Conservation (phyloP, 2,888 invertebrate species). For the Heliconius aoede region DNA sequence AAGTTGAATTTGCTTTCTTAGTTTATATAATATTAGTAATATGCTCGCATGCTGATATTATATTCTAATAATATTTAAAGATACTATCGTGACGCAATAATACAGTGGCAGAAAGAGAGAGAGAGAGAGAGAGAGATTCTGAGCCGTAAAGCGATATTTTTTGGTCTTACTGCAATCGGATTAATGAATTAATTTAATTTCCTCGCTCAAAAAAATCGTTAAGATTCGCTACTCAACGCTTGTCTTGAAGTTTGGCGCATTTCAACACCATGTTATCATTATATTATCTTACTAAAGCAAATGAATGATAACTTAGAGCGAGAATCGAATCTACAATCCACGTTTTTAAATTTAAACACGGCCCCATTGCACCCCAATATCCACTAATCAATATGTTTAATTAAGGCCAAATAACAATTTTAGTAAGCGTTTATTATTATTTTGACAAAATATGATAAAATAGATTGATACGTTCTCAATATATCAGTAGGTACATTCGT, state of each 20-base stretch:
- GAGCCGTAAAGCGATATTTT: too few relatives aligned
- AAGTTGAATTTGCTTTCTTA: slow-evolving; percentile 41
- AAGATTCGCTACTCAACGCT: not conserved
- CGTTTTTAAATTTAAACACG: not conserved
- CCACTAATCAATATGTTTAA: slow-evolving; percentile 5
- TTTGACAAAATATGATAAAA: slow-evolving; percentile 49
- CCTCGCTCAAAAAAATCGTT: not conserved
- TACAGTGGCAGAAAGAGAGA: too few relatives aligned
- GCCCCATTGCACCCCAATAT: not conserved
- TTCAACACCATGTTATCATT: not conserved
- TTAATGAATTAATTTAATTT: not conserved
- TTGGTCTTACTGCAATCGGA: too few relatives aligned
- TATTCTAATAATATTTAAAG: not conserved
- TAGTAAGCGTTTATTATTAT: slow-evolving; percentile 17
- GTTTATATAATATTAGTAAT: slow-evolving; percentile 43
- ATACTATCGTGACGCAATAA: not conserved
- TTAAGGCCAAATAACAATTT: slow-evolving; percentile 6
- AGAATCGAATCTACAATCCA: not conserved
- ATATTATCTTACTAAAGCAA: not conserved
- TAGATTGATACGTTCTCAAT: slow-evolving; percentile 51
- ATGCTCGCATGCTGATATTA: slow-evolving; percentile 17
- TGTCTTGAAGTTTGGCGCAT: not conserved
- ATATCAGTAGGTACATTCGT: slow-evolving; percentile 26
- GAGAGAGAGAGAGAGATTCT: too few relatives aligned
- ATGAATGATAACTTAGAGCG: not conserved